These are phyloP conservation scores for Acleris holmiana DNA, from an alignment of 2,888 invertebrate genomes.

Conservation along the genomic window DNA sequence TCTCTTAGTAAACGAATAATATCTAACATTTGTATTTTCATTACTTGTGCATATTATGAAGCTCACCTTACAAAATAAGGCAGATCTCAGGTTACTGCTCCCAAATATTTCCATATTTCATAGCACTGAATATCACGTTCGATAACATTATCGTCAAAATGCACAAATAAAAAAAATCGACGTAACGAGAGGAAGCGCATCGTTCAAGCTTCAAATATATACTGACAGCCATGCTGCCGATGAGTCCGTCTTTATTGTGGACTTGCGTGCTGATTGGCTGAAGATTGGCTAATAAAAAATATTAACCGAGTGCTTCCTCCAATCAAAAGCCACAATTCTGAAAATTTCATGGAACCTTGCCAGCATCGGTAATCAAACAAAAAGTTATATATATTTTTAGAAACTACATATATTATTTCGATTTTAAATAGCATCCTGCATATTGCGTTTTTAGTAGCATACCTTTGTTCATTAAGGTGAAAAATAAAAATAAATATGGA, in stretches of 20 bases:
- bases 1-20: constrained; percentile 38
- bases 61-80: constrained; percentile 68
- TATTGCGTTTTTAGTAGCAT: not conserved
- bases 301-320: constrained; percentile 55
- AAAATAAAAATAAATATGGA: too few relatives aligned
- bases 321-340: constrained; percentile 61
- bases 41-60: constrained; percentile 37
- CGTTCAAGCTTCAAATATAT: constrained; percentile 96
- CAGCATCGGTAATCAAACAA: constrained; percentile 53
- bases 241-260: constrained; percentile 93
- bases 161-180: constrained; percentile 84
- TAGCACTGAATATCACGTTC: constrained; percentile 80
- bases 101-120: constrained; percentile 82
- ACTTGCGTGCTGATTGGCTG: constrained; percentile 87
- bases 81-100: constrained; percentile 79
- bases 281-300: constrained; percentile 62
- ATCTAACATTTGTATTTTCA: constrained; percentile 21
- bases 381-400: constrained; percentile 40
- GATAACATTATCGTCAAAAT: constrained; percentile 81
- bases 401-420: not conserved
- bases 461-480: not conserved
- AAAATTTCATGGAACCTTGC: constrained; percentile 67
- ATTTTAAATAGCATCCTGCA: not conserved
- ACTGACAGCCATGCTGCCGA: constrained; percentile 98
- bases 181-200: constrained; percentile 93